Evolutionary conservation across 2,888 invertebrate genomes (phyloP), one percentile per base, ranked within the genome.

Genomic region (Pseudolycoriella hygida): DNA sequence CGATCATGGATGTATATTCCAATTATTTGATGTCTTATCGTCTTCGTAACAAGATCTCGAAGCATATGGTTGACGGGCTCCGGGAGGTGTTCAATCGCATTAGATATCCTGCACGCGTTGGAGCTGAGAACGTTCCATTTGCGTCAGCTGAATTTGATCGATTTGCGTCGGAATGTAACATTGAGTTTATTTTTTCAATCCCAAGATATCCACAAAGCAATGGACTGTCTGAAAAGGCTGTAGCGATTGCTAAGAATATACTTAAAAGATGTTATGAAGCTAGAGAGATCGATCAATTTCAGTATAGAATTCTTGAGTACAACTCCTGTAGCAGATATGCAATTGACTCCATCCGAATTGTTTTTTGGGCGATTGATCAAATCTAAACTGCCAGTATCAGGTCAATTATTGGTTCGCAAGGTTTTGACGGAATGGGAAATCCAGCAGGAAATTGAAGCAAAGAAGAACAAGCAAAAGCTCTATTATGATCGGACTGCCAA

Each of bases 341-440:
- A 30, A 30, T 10, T 30, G 30, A 70, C 66, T 52, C 72, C 64
- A 6, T 68, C 67, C 51, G 66, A 69, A 51, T 61, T 61, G 2
- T 54, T 70, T 46, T 69, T 72, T 17, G 71, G 72, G 10, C 50
- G 10, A 25, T 52, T 14, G 50, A 50, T 6, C 12, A 42, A 15
- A n/a, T n/a, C n/a, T n/a, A n/a, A n/a, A n/a, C n/a, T n/a, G n/a
- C n/a, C n/a, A n/a, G n/a, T n/a, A n/a, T 54, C 57, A 15, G 55
- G 63, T 51, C 63, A 53, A 56, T 59, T 62, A 17, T 10, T 6
- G 30, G 11, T 30, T 6, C 30, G 6, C 30, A 30, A 50, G 11
- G 41, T 46, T n/a, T n/a, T n/a, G n/a, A n/a, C n/a, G n/a, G n/a
- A n/a, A n/a, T n/a, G n/a, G n/a, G n/a, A n/a, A n/a, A n/a, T n/a